Evolutionary conservation across 2,113 vertebrate species (phyloP), one percentile per base, ranked within the genome.

Genomic region (Theristicus caerulescens): DNA sequence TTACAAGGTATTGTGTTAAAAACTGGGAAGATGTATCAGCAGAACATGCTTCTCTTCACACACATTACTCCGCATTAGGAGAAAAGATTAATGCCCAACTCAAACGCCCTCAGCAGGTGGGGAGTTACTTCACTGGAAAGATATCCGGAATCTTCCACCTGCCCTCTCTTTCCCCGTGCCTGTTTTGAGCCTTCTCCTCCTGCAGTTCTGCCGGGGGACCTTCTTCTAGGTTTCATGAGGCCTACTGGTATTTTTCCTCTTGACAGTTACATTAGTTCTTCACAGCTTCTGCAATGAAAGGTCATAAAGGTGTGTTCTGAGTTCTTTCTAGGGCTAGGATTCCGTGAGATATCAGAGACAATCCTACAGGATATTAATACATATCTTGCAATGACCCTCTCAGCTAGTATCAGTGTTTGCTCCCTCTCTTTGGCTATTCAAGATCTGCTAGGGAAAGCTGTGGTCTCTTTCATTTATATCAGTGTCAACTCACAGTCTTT

Each of bases 271-370:
- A 42, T 86, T 90, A 86, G 42, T 42, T 94, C 58, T 92, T 27
- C 27, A 46, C 46, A 80, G 46, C 42, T 90, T 70, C 88, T 86
- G n/a, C 88, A 95, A 88, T 62, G 76, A 90, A 94, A 83, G 77
- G 79, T 92, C 86, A 94, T 51, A 16, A 83, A 78, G 64, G 58
- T 88, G 62, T 83, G 1, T 70, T 80, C 40, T 11, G 31, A 86
- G 52, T 16, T 94, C 49, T 93, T 86, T 77, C 40, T 61, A 54
- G 40, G 58, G 40, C 58, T 88, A 58, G 54, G 16, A 49, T 72
- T 92, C 57, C 88, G 52, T 36, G 21, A 77, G 54, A 18, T 83
- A 79, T 13, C 26, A 73, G 46, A 86, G n/a, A n/a, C 12, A 49
- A 54, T 77, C 42, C 67, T 61, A 49, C 18, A 54, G 44, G 58